Evolutionary conservation across 2,888 invertebrate species (phyloP).

Genomic region (Sinhomidia bicolor): DNA sequence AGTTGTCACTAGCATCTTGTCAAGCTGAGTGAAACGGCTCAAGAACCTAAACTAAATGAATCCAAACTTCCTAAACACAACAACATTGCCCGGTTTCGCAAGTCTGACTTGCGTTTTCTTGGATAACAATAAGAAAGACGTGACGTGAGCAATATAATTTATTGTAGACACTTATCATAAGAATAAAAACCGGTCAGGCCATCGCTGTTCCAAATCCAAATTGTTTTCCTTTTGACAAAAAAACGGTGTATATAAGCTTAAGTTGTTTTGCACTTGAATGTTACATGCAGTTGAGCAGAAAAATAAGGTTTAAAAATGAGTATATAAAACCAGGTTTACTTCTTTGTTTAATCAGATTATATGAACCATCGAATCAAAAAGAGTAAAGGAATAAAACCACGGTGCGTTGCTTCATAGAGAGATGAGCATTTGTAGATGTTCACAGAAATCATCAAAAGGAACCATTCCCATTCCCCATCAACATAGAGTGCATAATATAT

Average conservation of each 20-base stretch:
- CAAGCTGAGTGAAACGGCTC: too few relatives aligned
- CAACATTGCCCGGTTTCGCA: too few relatives aligned
- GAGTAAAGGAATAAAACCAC: neutral
- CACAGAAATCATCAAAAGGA: neutral
- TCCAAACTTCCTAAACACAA: too few relatives aligned
- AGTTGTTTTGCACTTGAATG: neutral
- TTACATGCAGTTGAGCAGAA: neutral
- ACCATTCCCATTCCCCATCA: neutral
- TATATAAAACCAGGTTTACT: constrained; percentile 5
- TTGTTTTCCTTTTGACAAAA: neutral
- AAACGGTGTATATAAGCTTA: neutral
- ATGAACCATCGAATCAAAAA: neutral
- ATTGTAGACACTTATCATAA: too few relatives aligned
- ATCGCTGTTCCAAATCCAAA: too few relatives aligned
- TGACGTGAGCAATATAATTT: too few relatives aligned
- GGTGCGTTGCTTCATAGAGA: neutral
- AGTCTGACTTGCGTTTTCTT: too few relatives aligned
- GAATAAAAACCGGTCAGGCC: too few relatives aligned
- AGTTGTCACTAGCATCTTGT: constrained; percentile 44
- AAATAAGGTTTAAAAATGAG: neutral
- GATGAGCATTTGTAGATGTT: neutral
- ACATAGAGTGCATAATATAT: neutral
- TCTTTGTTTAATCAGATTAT: constrained; percentile 13
- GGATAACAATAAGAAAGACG: too few relatives aligned
- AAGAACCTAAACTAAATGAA: too few relatives aligned